Evolutionary conservation across 2,113 vertebrate genomes (phyloP).

Genomic region (Elachura formosa): DNA sequence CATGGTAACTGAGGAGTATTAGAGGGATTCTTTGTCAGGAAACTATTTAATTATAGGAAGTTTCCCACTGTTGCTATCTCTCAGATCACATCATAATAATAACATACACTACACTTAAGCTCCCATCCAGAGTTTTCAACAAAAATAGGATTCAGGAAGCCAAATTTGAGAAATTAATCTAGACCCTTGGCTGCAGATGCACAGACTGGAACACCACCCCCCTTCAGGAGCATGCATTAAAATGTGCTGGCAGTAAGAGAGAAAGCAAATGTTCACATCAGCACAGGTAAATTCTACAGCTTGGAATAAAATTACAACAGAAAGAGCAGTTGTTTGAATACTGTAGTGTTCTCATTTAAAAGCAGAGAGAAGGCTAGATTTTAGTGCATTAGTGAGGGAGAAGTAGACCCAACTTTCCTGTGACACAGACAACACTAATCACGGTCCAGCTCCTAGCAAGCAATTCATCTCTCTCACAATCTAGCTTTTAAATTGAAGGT

Average conservation of each 20-base stretch:
- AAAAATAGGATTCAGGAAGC: constrained; percentile 21
- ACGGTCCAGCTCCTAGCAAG: background rate
- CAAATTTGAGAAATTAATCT: constrained; percentile 38
- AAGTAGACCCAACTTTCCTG: background rate
- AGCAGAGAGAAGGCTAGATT: background rate
- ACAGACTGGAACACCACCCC: constrained; percentile 18
- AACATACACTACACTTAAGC: background rate
- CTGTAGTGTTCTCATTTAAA: background rate
- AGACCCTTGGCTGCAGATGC: background rate
- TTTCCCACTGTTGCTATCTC: background rate
- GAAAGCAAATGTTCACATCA: background rate
- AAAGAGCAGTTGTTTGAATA: background rate
- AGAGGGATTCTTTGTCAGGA: background rate
- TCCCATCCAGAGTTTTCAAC: background rate
- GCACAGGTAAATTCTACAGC: background rate
- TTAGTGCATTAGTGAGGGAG: background rate
- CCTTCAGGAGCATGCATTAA: background rate
- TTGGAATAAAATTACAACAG: background rate
- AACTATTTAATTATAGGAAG: background rate
- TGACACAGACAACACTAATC: background rate
- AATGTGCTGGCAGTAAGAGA: constrained; percentile 11
- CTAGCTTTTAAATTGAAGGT: background rate
- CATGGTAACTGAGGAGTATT: background rate
- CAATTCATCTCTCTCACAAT: background rate
- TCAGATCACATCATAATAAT: background rate